Evolutionary conservation across 2,797 vertebrate species (phyloP).

Genomic region (Phrynocephalus guinanensis): DNA sequence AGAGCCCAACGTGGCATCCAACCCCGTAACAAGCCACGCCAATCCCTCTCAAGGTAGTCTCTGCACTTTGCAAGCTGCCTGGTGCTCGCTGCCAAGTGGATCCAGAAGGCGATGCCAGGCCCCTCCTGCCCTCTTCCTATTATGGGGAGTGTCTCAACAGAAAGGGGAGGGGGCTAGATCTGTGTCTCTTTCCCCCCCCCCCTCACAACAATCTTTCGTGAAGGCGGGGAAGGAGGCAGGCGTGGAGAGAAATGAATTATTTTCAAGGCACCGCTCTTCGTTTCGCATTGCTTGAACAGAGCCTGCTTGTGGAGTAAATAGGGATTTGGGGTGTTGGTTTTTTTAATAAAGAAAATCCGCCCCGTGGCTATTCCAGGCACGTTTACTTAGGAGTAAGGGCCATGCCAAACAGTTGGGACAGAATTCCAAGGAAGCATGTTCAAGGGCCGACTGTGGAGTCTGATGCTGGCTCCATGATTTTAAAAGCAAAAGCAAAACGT

Average conservation of each 20-base stretch:
- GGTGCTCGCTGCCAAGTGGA: neutral
- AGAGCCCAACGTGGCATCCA: neutral
- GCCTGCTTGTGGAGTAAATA: too few relatives aligned
- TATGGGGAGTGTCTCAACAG: neutral
- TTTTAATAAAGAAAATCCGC: too few relatives aligned
- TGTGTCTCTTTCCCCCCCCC: too few relatives aligned
- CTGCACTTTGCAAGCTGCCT: neutral
- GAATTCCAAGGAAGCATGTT: neutral
- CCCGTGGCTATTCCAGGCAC: neutral
- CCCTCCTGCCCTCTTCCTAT: neutral
- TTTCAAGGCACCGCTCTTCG: neutral
- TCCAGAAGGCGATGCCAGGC: neutral
- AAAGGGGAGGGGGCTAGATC: neutral
- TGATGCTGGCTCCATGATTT: too few relatives aligned
- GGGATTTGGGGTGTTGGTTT: too few relatives aligned
- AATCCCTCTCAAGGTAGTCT: neutral
- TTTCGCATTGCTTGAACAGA: too few relatives aligned
- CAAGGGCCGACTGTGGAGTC: too few relatives aligned
- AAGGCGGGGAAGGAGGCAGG: rapidly evolving
- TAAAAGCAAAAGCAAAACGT: too few relatives aligned
- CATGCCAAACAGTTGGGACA: neutral
- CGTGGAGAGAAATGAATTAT: too few relatives aligned
- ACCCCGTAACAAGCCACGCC: too few relatives aligned
- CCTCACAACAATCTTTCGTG: neutral
- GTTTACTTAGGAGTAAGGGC: neutral